Base-by-base conservation (phyloP, 2,888 invertebrate genomes). In the Pandemis cinnamomeana region DNA sequence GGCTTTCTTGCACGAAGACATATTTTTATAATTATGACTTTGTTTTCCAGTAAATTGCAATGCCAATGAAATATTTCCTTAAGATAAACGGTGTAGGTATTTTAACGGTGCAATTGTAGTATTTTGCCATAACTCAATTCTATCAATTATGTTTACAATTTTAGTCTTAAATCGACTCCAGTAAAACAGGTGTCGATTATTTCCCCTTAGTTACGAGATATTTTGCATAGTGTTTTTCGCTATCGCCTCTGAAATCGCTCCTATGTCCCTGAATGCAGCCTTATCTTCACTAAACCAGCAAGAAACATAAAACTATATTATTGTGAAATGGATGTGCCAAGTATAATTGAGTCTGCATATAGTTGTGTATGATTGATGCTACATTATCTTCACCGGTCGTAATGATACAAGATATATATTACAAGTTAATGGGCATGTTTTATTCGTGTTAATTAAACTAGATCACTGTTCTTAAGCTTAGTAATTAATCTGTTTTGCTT, bases 321-420 rank as follows among this genome's bases (percentile, higher is more conserved):
- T 74, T 74, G 71, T 74, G 74, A 71, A 74, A 74, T 62, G 7
- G 36, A 71, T 74, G 72, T 61, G 69, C 69, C 53, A 66, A 27
- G 51, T 44, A 60, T 55, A 67, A 74, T 66, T 61, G 64, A 53
- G 61, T 20, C 20, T 7, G 55, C 55, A 48, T 68, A 15, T 44
- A 8, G 62, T 71, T 70, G 41, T 61, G 13, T 44, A 42, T 71
- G 74, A 71, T 74, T 61, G 71, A 74, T 71, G 71, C 55, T 60
- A 61, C 53, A 66, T 74, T 67, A 60, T 61, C 15, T 13, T 27
- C 48, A 48, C n/a, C 42, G n/a, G 55, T 6, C 60, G 20, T 15
- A 42, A 55, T 27, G 62, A 66, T 66, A 51, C 15, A 51, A 55
- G 55, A 15, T 71, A n/a, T 71, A 20, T 7, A 67, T 74, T 71